Base-by-base conservation (phyloP, 2,888 invertebrate genomes). In the Drosophila diplacantha region DNA sequence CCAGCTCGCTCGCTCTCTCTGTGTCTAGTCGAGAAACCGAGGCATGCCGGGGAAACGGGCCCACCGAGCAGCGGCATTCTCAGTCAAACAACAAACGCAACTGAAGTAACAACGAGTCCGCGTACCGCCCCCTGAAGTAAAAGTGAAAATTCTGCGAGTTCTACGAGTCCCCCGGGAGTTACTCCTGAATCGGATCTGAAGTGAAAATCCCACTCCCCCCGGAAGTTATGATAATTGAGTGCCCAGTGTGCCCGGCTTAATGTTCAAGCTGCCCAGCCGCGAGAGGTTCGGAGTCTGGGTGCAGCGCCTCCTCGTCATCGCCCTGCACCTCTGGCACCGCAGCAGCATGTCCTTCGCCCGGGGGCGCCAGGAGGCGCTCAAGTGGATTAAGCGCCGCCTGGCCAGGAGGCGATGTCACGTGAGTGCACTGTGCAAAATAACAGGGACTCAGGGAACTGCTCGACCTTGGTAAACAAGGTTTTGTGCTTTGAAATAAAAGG, bases 371-470 rank as follows among this genome's bases (percentile, higher is more conserved):
- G 62, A 79, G 68, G 82, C 87, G 60, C 76, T 87, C 63, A 86
- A 86, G 63, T 87, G 87, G 87, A 86, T 87, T 74, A 83, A 79
- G 55, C 76, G 83, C 72, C 83, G 79, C 53, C 74, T 85, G 53
- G 57, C 73, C 61, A 70, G 79, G 47, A 67, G 73, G 56, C 76
- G 70, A 50, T 68, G 75, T 57, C 70, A 72, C 16, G 62, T 62
- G 41, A 37, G 61, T 66, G 46, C 59, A 47, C 43, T 5, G 37
- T 0, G 9, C 9, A 18, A 37, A 53, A 43, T 47, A 14, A 29
- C 29, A 29, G 18, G 16, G 7, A 18, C 4, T 7, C 2, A 3
- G 1, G 8, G 26, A 29, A n/a, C 9, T 1, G 41, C 18, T 44
- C 14, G 14, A 18, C 18, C 14, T 2, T 18, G 29, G 29, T 31